Base-by-base conservation (phyloP, 2,797 vertebrate genomes). In the Eurystomus glaucurus region DNA sequence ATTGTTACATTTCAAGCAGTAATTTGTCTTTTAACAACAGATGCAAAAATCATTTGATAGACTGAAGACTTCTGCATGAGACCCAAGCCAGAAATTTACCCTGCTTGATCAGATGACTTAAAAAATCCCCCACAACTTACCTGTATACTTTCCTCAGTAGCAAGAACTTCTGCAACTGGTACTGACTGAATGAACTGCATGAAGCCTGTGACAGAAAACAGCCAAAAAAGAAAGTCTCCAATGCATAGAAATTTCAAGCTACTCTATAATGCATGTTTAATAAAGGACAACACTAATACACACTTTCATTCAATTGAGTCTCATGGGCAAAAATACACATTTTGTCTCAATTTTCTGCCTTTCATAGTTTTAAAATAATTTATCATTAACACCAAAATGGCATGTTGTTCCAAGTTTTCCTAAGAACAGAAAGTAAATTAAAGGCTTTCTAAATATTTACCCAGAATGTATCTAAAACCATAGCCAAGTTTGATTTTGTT, bases 121-220 rank as follows among this genome's bases (percentile, higher is more conserved):
- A 51, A 41, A 29, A 39, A n/a, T 64, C 3, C 5, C 8, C 14
- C n/a, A 50, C 10, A 35, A 89, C 43, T 0, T 95, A 99, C 99
- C 99, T 99, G 99, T 98, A 99, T 99, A 93, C 99, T 99, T 68
- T 99, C 99, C 97, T 99, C 99, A 31, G 99, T 99, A 35, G 99
- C 99, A 79, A 99, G 98, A 80, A 99, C 99, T 96, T 99, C 99
- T 52, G 99, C 99, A 11, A 99, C 99, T n/a, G 99, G 99, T 81
- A 99, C 99, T 2, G 99, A 99, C 95, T 99, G 99, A 90, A 99
- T 99, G 95, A 99, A 99, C 97, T 99, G 99, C 99, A 99, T 99
- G 92, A 99, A 99, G 79, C 99, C 99, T 99, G 89, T 29, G 75
- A 93, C 25, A 90, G 10, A 43, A 88, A 46, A 85, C 2, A 91